A percentile compares a stretch with the other conserved stretches of the same genome.
phyloP scores from a whole-genome alignment of 2,888 invertebrate genomes.

The Ephialtes manifestator region DNA sequence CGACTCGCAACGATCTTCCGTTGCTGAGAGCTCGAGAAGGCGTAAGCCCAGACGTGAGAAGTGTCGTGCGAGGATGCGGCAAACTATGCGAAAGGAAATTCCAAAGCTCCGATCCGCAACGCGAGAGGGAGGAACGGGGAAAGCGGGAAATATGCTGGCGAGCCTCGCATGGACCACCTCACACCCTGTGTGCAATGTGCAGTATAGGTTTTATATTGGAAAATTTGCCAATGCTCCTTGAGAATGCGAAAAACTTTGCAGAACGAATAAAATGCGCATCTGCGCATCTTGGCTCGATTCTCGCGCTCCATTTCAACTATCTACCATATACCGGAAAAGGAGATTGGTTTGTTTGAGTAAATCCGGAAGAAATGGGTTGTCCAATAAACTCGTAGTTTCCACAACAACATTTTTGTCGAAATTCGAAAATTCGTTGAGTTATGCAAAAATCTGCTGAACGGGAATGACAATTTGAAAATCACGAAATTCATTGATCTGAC shows the following conservation, averaged over 20 bases:
- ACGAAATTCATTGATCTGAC: too few relatives aligned
- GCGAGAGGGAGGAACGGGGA: slow-evolving; percentile 9
- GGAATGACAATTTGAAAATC: too few relatives aligned
- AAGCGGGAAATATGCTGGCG: slow-evolving; percentile 44
- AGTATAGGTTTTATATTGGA: slow-evolving; percentile 56
- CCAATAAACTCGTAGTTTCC: too few relatives aligned
- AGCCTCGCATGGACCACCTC: slow-evolving; percentile 9
- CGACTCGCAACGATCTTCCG: slow-evolving; percentile 19
- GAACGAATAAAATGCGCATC: slow-evolving; percentile 14
- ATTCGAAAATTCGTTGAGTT: too few relatives aligned
- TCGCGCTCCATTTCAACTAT: neutral
- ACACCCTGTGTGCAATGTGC: slow-evolving; percentile 19
- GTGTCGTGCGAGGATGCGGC: slow-evolving; percentile 41
- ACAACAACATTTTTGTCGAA: too few relatives aligned
- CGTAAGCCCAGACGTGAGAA: slow-evolving; percentile 59
- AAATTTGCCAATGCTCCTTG: slow-evolving; percentile 28
- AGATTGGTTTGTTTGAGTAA: neutral
- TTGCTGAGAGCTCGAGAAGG: slow-evolving; percentile 9
- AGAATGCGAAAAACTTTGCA: slow-evolving; percentile 4
- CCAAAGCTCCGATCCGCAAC: slow-evolving; percentile 53
- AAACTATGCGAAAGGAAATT: slow-evolving; percentile 65
- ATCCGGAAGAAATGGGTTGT: neutral
- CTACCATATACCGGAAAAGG: neutral
- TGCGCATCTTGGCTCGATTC: slow-evolving; percentile 9
- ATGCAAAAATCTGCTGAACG: too few relatives aligned